These are phyloP conservation scores for Acanthurus leucopareius DNA, from an alignment of 2,797 vertebrate genomes.

Conservation along the genomic window DNA sequence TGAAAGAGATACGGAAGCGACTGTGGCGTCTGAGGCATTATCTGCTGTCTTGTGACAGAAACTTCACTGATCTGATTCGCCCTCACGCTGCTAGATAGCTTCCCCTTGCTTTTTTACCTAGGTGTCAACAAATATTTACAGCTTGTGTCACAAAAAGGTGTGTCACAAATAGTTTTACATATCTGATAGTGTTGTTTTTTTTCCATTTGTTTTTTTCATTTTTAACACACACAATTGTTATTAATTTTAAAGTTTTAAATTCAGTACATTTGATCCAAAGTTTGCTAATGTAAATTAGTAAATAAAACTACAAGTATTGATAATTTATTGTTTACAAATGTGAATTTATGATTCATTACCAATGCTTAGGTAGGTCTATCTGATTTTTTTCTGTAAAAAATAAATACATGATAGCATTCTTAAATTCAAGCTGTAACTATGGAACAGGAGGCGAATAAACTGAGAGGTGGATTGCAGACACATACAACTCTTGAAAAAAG, in stretches of 20 bases:
- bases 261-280: no score
- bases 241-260: no score
- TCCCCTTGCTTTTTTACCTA: conserved; percentile 3
- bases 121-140: conserved; percentile 50
- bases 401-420: background rate
- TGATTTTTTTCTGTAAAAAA: no score
- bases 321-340: background rate
- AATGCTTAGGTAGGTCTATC: background rate
- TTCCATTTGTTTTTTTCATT: background rate
- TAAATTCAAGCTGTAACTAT: background rate
- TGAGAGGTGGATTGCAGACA: background rate
- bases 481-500: no score
- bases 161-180: conserved; percentile 46
- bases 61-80: conserved; percentile 49
- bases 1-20: conserved; percentile 48
- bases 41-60: conserved; percentile 68
- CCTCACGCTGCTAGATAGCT: conserved; percentile 32
- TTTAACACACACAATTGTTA: background rate
- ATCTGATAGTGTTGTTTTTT: conserved; percentile 16
- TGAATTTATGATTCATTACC: background rate
- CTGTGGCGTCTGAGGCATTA: conserved; percentile 61
- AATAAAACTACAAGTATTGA: background rate
- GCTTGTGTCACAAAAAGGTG: conserved; percentile 40
- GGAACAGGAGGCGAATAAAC: background rate
- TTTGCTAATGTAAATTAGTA: no score